A percentile compares a stretch with the other conserved stretches of the same genome.
Conservation (phyloP, 2,888 invertebrate species). For the Cordilura impudica region DNA sequence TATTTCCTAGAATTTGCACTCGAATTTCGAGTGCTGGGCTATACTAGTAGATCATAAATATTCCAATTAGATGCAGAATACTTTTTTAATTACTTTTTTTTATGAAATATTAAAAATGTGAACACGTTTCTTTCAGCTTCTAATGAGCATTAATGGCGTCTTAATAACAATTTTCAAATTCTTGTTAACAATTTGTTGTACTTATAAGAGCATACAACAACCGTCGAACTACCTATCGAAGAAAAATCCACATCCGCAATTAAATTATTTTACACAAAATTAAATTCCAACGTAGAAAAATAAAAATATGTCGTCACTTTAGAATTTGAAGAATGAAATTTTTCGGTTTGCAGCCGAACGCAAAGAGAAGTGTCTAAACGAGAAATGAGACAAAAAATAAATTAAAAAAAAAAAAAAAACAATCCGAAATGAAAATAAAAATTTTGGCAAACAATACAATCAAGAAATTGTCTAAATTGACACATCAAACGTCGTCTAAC, state of each 20-base stretch:
- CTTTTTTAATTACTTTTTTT: too few relatives aligned
- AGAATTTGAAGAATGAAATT: constrained; percentile 59
- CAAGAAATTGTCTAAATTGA: constrained; percentile 62
- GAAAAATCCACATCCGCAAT: constrained; percentile 60
- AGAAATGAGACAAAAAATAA: constrained; percentile 1
- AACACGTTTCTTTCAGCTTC: constrained; percentile 50
- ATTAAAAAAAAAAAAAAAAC: constrained; percentile 4
- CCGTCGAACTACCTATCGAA: not conserved
- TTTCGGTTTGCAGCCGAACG: constrained; percentile 11
- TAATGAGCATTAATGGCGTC: constrained; percentile 43
- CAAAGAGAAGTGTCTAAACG: not conserved
- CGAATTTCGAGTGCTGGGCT: too few relatives aligned
- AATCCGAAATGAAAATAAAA: constrained; percentile 37
- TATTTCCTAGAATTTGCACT: too few relatives aligned
- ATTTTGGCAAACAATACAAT: constrained; percentile 59
- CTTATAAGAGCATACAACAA: constrained; percentile 35
- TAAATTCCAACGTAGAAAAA: constrained; percentile 43
- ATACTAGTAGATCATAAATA: too few relatives aligned
- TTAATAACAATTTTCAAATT: constrained; percentile 28
- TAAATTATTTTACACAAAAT: constrained; percentile 58
- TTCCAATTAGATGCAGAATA: too few relatives aligned
- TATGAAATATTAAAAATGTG: too few relatives aligned
- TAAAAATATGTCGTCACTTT: constrained; percentile 59
- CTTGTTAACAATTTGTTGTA: constrained; percentile 36
- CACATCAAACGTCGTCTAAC: constrained; percentile 63